These are phyloP conservation scores for Phalacrocorax brasilianus DNA, from an alignment of 2,113 vertebrate species.

Conservation along the genomic window DNA sequence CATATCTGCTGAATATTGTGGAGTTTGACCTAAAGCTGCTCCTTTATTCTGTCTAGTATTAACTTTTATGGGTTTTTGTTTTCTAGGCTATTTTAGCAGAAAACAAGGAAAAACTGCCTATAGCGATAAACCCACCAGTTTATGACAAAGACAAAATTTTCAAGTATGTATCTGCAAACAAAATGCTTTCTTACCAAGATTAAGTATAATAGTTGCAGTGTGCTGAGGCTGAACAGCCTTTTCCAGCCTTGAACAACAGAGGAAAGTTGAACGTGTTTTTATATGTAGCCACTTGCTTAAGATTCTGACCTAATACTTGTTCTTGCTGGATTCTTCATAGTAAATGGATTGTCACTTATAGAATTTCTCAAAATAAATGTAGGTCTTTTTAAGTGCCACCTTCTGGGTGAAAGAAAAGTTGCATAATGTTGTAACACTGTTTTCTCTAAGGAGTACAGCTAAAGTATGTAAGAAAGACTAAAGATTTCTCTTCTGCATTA, in stretches of 20 bases:
- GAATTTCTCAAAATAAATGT: not conserved
- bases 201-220: not conserved
- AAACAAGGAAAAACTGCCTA: slow-evolving; percentile 87
- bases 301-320: not conserved
- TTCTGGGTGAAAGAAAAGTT: not conserved
- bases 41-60: not conserved
- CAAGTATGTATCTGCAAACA: slow-evolving; percentile 76
- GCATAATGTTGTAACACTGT: not conserved
- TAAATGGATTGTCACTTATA: not conserved
- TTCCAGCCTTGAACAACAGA: not conserved
- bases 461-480: not conserved
- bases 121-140: slow-evolving; percentile 55
- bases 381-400: not conserved
- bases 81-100: slow-evolving; percentile 81
- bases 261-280: not conserved
- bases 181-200: not conserved
- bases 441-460: not conserved
- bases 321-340: not conserved
- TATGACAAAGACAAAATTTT: slow-evolving; percentile 80
- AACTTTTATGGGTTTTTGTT: not conserved
- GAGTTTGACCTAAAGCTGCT: not conserved
- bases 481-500: not conserved
- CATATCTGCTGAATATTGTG: not conserved
- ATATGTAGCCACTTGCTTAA: not conserved
- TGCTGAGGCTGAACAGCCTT: not conserved